phyloP scores from a whole-genome alignment of 2,113 vertebrate species.

The Furnarius figulus region DNA sequence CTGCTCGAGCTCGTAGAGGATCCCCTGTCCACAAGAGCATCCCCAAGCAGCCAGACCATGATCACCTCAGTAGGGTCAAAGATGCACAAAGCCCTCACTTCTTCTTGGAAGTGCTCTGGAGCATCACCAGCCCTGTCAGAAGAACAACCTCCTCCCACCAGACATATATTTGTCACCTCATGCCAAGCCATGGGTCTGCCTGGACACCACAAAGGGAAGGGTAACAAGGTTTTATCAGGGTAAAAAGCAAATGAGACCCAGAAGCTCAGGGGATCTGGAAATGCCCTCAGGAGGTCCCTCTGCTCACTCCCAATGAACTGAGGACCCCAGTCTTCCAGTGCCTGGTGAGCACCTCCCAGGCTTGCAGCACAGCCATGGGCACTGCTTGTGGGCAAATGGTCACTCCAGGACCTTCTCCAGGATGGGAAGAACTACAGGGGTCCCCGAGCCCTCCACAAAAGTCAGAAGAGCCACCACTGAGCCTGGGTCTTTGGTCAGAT shows the following conservation, averaged over 20 bases:
- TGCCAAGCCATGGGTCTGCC: neutral
- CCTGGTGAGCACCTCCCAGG: neutral
- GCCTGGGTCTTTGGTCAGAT: accelerated
- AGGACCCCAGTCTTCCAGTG: accelerated
- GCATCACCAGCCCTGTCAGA: accelerated
- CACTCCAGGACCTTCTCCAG: neutral
- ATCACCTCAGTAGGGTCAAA: accelerated
- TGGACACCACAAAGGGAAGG: neutral
- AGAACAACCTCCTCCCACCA: neutral
- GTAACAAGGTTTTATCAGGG: neutral
- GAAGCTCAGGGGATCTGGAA: neutral
- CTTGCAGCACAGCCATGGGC: neutral
- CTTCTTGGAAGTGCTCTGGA: neutral
- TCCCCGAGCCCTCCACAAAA: accelerated
- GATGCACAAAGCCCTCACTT: accelerated
- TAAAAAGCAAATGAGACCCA: neutral
- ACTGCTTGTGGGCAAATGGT: neutral
- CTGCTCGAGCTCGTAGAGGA: accelerated
- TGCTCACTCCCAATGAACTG: accelerated
- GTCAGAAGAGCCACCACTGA: neutral
- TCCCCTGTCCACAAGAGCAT: neutral
- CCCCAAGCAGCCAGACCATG: accelerated
- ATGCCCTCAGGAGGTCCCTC: neutral
- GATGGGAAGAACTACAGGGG: accelerated
- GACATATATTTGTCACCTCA: neutral